Evolutionary conservation across 2,113 vertebrate species (phyloP), one percentile per base, ranked within the genome.

Genomic region (Clarias macrocephalus): DNA sequence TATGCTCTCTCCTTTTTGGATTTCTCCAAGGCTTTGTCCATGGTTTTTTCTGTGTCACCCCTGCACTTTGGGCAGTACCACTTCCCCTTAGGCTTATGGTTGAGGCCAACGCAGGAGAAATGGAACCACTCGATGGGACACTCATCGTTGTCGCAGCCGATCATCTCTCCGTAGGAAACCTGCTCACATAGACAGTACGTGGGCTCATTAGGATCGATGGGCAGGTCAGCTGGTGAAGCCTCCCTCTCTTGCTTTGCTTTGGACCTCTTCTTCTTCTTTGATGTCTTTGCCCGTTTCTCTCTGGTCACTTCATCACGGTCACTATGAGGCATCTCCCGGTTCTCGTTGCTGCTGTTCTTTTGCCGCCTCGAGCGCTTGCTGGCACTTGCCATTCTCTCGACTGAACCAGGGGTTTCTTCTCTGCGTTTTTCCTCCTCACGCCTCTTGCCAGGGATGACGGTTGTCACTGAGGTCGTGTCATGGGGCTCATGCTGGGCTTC

Each of bases 61-160:
- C 98, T 92, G 88, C 98, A 99, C 91, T 96, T 97, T 77, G 98
- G 98, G 91, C 98, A 99, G 93, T 97, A 99, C 98, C 98, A 99
- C 92, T 97, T 99, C 90, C 98, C 98, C 91, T 99, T 99, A 68
- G 98, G 98, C 94, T 99, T 99, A 86, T 99, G 98, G 89, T 97
- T 97, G 48, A 99, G 97, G 88, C 97, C 97, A 73, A 99, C 98
- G 0, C 97, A 99, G 3, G 97, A 99, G 91, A 99, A 99, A 91
- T 99, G 98, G 94, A 99, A 99, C 98, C 98, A 99, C 91, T 99
- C 97, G 0, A 99, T 98, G 85, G 98, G 97, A 90, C 98, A 99
- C 91, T 98, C 97, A 0, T 98, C 97, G 0, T 99, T 99, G 91
- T 99, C 98, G 0, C 98, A 99, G 90, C 98, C 97, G 8, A 99